Evolutionary conservation across 2,113 vertebrate species (phyloP), one percentile per base, ranked within the genome.

Genomic region (Eudyptes chrysolophus): DNA sequence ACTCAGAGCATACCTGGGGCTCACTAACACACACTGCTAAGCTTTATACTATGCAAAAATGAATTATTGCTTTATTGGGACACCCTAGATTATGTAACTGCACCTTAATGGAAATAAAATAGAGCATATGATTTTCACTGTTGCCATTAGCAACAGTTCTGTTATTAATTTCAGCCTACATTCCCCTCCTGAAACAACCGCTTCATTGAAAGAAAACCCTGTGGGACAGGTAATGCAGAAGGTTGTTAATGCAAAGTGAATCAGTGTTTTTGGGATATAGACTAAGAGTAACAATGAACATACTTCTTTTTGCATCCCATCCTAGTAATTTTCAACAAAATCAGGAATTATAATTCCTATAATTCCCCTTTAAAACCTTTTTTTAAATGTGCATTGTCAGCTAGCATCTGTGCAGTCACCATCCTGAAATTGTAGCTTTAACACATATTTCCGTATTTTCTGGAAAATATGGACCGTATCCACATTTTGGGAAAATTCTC

Each of bases 91-190:
- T 85, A 70, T 80, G 75, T 70, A 87, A 89, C 51, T 60, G 55
- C 68, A 66, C 55, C 90, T 86, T 71, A 48, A 82, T 21, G 36
- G 65, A 69, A 92, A 91, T 49, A 42, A 95, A 92, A 34, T 30
- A 34, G 38, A 8, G 7, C 65, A 36, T 57, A 61, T 49, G 65
- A 65, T 83, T 80, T 82, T 62, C 74, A 54, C 4, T 25, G 94
- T 95, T 91, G 89, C 95, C 62, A 54, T 80, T 85, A 94, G 94
- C 95, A 96, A 96, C 93, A 66, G 42, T 83, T 77, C 89, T 83
- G 87, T 77, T 87, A 62, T 64, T 92, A 90, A 93, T 93, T 93
- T 62, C 89, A 80, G 66, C 95, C 84, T 60, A 58, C 94, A 13
- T 66, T 94, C 54, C 55, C 46, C 66, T 85, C 40, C 57, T 64